Base-by-base conservation (phyloP, 53 echinoderm and acorn worm genomes). In the Glandiceps talaboti region DNA sequence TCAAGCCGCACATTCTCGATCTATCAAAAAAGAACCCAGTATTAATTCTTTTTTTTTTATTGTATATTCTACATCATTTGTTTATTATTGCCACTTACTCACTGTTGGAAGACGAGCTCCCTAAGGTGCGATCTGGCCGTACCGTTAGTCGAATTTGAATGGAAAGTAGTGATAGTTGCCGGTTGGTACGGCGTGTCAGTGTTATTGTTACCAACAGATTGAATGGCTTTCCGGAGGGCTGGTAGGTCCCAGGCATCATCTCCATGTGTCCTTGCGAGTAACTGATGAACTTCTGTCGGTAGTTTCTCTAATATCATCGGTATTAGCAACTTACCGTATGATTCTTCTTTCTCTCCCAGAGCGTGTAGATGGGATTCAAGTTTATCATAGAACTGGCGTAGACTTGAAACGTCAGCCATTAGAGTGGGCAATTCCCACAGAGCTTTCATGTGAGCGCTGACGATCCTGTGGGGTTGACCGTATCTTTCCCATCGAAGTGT, bases 291-390 rank as follows among this genome's bases (percentile, higher is more conserved):
- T 45, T 45, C 64, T 12, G 64, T 12, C 64, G 64, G 64, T 45
- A 45, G 64, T 45, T 45, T 45, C 64, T 45, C 64, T 20, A 45
- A 20, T 45, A 45, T 45, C 64, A 45, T 45, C 6, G 64, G 64
- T 45, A 45, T 45, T 20, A 45, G 64, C 20, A 45, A 20, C 20
- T 45, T 45, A 45, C 64, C 64, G 20, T 45, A 45, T 12, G 64
- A 45, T 6, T 6, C 64, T 45, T 45, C 64, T 6, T 45, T 45
- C 20, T 45, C 64, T 45, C 64, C 64, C 64, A 45, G 64, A 45
- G 64, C 64, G 64, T 45, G 64, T 45, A 45, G 64, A 45, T 45
- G 64, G 64, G 64, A 45, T 45, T 45, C 64, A 45, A 45, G 64
- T 20, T 6, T 45, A 45, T 45, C 64, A 20, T 45, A 45, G 64